Base-by-base conservation (phyloP, 1,140 invertebrate genomes). In the Drosophila prosaltans region DNA sequence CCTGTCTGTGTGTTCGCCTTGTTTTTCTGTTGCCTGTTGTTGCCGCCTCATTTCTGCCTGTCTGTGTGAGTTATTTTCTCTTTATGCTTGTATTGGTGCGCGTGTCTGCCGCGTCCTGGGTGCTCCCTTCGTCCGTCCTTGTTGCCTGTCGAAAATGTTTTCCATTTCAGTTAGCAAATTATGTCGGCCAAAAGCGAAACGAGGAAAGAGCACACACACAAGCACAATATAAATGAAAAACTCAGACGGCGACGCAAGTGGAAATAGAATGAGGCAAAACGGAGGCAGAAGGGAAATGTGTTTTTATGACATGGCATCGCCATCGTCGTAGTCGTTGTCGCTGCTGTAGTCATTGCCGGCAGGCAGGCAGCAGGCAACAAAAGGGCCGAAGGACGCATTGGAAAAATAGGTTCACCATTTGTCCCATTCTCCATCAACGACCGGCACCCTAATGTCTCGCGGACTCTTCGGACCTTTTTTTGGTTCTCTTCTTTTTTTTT, bases 91-190 rank as follows among this genome's bases (percentile, higher is more conserved):
- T 90, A 79, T 89, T 90, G 74, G 84, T 89, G 85, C 84, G 85
- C 84, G 84, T 89, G 84, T 89, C 84, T 89, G 84, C 84, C 80
- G 39, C 72, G 78, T 81, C 69, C 82, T 71, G 70, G 59, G 8
- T 26, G 40, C 32, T 55, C 45, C 59, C 39, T 63, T 28, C 68
- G 70, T 55, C 59, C 55, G 64, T 57, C 32, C 74, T 62, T 28
- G 65, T 48, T 60, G 77, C 66, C 84, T 88, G 84, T 88, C 84
- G 85, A 90, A 89, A 89, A 89, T 90, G 84, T 89, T 89, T 89
- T 89, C 84, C 85, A 89, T 89, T 89, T 89, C 84, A 89, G 84
- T 90, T 90, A 84, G 84, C 84, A 88, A 88, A 88, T 88, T 89
- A 88, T 88, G 85, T 88, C 85, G 81, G 80, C 85, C 83, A 88